Evolutionary conservation across 1,140 invertebrate genomes (phyloP).

Genomic region (Cydia amplana): DNA sequence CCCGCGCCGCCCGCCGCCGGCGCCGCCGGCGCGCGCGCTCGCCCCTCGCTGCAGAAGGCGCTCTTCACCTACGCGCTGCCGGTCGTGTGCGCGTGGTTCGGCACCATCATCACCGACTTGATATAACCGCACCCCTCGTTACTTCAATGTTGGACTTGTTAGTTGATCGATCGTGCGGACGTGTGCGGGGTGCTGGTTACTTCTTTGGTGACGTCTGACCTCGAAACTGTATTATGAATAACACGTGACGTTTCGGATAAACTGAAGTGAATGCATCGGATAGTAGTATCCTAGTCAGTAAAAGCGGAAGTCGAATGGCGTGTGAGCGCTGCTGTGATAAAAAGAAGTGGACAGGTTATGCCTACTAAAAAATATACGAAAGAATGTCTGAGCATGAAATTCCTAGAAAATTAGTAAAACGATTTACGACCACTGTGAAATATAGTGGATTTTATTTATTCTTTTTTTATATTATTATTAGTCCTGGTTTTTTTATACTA

Average conservation of each 20-base stretch:
- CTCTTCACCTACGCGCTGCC: conserved; percentile 88
- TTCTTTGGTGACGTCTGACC: not conserved
- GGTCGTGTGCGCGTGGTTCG: conserved; percentile 91
- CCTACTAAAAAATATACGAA: conserved; percentile 13
- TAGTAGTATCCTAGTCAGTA: conserved; percentile 63
- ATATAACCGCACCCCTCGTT: conserved; percentile 80
- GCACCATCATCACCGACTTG: conserved; percentile 88
- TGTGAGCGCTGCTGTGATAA: conserved; percentile 61
- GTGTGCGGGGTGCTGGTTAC: not conserved
- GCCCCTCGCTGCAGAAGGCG: conserved; percentile 83
- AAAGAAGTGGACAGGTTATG: conserved; percentile 38
- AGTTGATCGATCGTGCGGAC: not conserved
- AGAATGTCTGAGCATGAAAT: conserved; percentile 8
- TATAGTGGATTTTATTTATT: conserved; percentile 23
- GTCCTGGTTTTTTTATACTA: not conserved
- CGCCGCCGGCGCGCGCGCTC: conserved; percentile 52
- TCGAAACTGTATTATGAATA: not conserved
- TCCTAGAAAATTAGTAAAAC: not conserved
- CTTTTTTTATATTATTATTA: conserved; percentile 4
- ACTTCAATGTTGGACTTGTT: not conserved
- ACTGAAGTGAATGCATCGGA: conserved; percentile 29
- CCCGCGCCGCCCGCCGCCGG: conserved; percentile 33
- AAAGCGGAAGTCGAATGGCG: conserved; percentile 42
- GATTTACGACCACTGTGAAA: not conserved
- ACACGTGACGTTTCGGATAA: not conserved